Base-by-base conservation (phyloP, 1,140 invertebrate species). In the Aphelinus atriplicis region DNA sequence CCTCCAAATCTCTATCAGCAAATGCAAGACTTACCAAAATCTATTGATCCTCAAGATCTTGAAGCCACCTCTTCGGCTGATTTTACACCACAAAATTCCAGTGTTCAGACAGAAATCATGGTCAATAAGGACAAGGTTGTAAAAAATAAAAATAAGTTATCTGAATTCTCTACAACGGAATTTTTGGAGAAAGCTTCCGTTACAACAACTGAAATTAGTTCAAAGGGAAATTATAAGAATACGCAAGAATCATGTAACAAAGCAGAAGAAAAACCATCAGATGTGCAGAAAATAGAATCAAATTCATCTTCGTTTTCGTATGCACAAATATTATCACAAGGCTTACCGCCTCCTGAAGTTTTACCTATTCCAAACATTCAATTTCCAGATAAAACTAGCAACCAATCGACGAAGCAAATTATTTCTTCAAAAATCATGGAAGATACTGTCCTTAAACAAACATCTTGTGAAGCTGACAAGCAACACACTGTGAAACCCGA, bases 251-350 rank as follows among this genome's bases (percentile, higher is more conserved):
- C 7, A 26, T 57, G 26, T 45, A 60, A 6, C 9, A n/a, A 51
- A 55, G 26, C 1, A 48, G 7, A 57, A 58, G 63, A 72, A 67
- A 55, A 65, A 56, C 0, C 48, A 60, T 7, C 1, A 6, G 4
- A 60, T 43, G 43, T 9, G 42, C 47, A 79, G 63, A 3, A 47
- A 51, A 10, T 47, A 6, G 81, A 87, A 46, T 75, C 43, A 7
- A 83, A 82, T 63, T 79, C 77, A 7, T 83, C 87, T 63, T 87
- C 88, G 60, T 89, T 92, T 75, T 93, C 93, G 1, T 94, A 94
- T 84, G 93, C 93, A 26, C 92, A 93, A 85, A 92, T 94, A 80
- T 88, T 94, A 76, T 91, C 92, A 2, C 90, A 93, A 76, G 92
- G 93, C 3, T 88, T 94, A 56, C 86, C 78, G 82, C 81, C 84